Evolutionary conservation across 2,113 vertebrate species (phyloP), one percentile per base, ranked within the genome.

Genomic region (Narcine bancroftii): DNA sequence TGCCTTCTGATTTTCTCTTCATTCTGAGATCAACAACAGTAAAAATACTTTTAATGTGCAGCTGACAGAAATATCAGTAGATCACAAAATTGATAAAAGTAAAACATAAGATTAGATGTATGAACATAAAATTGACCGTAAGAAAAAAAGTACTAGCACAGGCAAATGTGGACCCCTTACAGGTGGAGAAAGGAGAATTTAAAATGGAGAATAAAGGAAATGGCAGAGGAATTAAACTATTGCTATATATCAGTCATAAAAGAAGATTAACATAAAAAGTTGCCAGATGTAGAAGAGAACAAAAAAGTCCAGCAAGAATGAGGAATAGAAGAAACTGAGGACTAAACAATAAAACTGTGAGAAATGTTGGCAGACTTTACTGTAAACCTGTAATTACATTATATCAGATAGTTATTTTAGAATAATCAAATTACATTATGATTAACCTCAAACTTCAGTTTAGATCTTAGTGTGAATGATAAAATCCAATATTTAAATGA

Each of bases 1-100:
- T 96, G 95, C 89, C 92, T 93, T 66, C 91, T 94, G 92, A 95
- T 93, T 94, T 96, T 96, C 45, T 96, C 96, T 93, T 98, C 97
- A 76, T 96, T 97, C 98, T 99, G 95, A 87, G 13, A 93, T 92
- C 66, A 69, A 26, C 2, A 69, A 26, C 17, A 69, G 26, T 5
- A 26, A 69, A 26, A 69, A 29, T 69, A 5, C 17, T 69, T 69
- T 69, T 69, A 69, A 26, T 69, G 66, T 21, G 3, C 66, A 39
- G 56, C 56, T 60, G 56, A 11, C 15, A 60, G n/a, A 60, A 60
- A 60, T 60, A 60, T 5, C 69, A 24, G 69, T 72, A 5, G 56
- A 60, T 60, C 9, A n/a, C 21, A 6, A n/a, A 29, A 72, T 0
- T 2, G 33, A 72, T 72, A 2, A 29, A 29, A n/a, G 26, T 24